These are phyloP conservation scores for Chrysocyon brachyurus DNA, from an alignment of 2,797 vertebrate species.

Conservation along the genomic window DNA sequence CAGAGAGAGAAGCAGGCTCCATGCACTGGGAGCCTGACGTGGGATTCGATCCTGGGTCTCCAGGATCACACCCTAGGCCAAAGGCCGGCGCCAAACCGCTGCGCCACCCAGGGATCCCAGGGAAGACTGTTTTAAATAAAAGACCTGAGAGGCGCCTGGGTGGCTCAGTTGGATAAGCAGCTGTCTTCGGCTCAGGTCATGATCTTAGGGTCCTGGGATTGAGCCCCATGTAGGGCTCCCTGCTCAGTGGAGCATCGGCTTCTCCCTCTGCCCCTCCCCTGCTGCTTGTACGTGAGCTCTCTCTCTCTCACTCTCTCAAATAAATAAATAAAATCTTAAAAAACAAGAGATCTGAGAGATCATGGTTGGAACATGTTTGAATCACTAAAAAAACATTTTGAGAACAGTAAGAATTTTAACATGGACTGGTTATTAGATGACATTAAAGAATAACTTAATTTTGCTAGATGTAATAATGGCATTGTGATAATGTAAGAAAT, in stretches of 20 bases:
- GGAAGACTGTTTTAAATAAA: conserved; percentile 58
- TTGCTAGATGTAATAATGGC: background rate
- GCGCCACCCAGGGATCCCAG: too few species aligned
- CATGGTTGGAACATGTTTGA: background rate
- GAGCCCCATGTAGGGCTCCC: background rate
- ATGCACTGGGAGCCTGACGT: too few species aligned
- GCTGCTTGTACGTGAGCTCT: background rate
- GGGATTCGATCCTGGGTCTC: too few species aligned
- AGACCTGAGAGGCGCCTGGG: background rate
- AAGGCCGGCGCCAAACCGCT: too few species aligned
- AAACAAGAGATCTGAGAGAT: background rate
- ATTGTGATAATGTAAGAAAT: background rate
- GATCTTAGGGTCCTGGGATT: background rate
- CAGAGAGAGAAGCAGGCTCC: too few species aligned
- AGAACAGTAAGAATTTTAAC: conserved; percentile 9
- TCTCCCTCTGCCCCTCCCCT: background rate
- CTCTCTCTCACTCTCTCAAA: background rate
- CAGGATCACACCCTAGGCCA: too few species aligned
- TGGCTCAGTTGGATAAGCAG: background rate
- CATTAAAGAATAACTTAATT: conserved; percentile 37
- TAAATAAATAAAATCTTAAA: background rate
- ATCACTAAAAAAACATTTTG: conserved; percentile 50
- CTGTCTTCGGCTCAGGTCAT: background rate
- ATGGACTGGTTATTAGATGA: background rate
- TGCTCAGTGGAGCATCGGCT: background rate